Percentiles rank a stretch among this genome's conserved stretches.
Conservation (phyloP, 2,113 vertebrate genomes). For the Semnopithecus entellus region DNA sequence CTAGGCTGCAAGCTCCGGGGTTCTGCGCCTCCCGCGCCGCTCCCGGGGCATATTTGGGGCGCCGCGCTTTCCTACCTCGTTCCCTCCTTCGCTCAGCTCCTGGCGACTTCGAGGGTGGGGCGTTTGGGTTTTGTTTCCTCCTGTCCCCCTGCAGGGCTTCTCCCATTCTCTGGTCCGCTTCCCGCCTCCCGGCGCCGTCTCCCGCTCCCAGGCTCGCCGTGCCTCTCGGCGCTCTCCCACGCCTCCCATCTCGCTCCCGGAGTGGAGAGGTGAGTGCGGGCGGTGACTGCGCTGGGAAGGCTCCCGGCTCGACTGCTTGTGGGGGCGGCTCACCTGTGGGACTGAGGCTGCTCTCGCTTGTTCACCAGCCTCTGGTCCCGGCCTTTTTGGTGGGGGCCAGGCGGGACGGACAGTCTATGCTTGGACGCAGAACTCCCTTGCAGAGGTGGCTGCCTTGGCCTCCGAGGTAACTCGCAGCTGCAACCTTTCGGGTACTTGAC, state of each 20-base stretch:
- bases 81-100: neutral
- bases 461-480: neutral
- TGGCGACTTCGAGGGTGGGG: neutral
- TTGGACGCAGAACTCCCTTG: neutral
- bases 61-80: neutral
- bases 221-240: neutral
- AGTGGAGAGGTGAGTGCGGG: neutral
- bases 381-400: neutral
- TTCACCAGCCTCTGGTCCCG: too few species aligned
- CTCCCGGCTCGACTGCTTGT: neutral
- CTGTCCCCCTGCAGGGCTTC: neutral
- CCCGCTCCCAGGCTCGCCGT: neutral
- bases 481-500: neutral
- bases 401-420: neutral
- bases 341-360: neutral
- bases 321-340: neutral
- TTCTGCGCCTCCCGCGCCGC: neutral
- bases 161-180: neutral
- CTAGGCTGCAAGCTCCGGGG: neutral
- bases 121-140: neutral
- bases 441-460: neutral
- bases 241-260: neutral
- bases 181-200: neutral
- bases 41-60: neutral
- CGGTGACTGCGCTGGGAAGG: neutral